Evolutionary conservation across 2,888 invertebrate genomes (phyloP).

Genomic region (Perdita meconis): DNA sequence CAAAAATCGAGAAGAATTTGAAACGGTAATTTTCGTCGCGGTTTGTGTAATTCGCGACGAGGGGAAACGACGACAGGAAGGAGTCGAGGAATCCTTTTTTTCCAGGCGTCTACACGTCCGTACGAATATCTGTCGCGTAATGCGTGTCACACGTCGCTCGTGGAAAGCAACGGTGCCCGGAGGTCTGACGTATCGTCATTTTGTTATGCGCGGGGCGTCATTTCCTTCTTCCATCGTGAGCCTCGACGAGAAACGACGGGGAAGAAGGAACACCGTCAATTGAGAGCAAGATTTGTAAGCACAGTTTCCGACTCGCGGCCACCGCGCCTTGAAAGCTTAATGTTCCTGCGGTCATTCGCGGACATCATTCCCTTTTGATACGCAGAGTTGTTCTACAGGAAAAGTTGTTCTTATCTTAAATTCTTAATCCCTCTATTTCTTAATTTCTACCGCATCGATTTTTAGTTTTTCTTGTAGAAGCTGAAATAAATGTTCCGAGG

Average conservation of each 20-base stretch:
- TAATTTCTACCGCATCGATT: too few relatives aligned
- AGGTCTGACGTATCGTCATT: slow-evolving; percentile 60
- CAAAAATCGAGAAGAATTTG: background rate
- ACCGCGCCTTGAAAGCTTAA: slow-evolving; percentile 23
- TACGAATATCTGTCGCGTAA: slow-evolving; percentile 66
- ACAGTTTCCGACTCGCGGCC: slow-evolving; percentile 43
- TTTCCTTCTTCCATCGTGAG: slow-evolving; percentile 71
- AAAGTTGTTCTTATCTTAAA: too few relatives aligned
- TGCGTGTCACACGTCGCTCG: slow-evolving; percentile 67
- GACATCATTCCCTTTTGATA: background rate
- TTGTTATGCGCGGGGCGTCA: slow-evolving; percentile 70
- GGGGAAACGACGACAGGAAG: background rate
- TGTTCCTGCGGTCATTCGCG: background rate
- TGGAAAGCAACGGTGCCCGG: slow-evolving; percentile 65
- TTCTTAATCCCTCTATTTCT: too few relatives aligned
- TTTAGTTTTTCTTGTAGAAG: too few relatives aligned
- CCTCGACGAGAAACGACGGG: slow-evolving; percentile 43
- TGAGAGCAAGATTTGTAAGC: slow-evolving; percentile 56
- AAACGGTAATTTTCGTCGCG: background rate
- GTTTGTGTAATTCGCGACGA: background rate
- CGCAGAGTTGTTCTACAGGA: background rate
- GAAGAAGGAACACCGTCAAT: slow-evolving; percentile 52
- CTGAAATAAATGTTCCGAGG: too few relatives aligned
- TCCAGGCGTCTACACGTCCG: slow-evolving; percentile 28
- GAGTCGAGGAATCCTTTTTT: slow-evolving; percentile 8